phyloP scores from a whole-genome alignment of 2,113 vertebrate genomes.

The Chaetops frenatus region DNA sequence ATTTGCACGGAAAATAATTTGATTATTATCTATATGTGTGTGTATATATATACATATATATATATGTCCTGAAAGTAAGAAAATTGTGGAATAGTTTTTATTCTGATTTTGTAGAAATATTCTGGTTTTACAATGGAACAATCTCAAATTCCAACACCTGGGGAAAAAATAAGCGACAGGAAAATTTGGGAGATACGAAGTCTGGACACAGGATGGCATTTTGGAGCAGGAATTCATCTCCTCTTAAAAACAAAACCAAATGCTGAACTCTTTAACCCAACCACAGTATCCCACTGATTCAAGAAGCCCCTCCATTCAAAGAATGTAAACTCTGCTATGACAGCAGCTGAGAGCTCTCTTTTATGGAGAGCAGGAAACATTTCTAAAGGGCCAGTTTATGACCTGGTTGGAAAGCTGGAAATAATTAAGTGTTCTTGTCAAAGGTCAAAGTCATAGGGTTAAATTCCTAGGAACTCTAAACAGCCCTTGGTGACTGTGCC shows the following conservation, averaged over 20 bases:
- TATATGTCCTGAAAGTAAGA: neutral
- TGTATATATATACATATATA: neutral
- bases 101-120: neutral
- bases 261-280: slow-evolving; percentile 11
- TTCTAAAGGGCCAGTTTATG: slow-evolving; percentile 2
- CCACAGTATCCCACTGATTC: neutral
- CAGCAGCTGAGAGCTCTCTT: neutral
- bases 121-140: neutral
- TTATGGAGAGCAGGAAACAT: slow-evolving; percentile 34
- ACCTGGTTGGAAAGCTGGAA: slow-evolving; percentile 50
- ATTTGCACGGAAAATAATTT: neutral
- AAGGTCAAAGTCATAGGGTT: slow-evolving; percentile 59
- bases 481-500: neutral
- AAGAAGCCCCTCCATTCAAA: neutral
- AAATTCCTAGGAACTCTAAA: slow-evolving; percentile 55
- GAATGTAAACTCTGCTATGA: slow-evolving; percentile 25
- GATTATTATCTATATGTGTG: neutral
- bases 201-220: neutral
- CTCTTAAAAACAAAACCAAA: slow-evolving; percentile 1
- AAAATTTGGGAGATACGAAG: neutral
- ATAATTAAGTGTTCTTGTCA: slow-evolving; percentile 61
- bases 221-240: neutral
- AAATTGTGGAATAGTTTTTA: neutral
- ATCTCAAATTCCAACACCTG: neutral
- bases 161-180: neutral